Base-by-base conservation (phyloP, 2,888 invertebrate species). In the Euzophera pinguis region DNA sequence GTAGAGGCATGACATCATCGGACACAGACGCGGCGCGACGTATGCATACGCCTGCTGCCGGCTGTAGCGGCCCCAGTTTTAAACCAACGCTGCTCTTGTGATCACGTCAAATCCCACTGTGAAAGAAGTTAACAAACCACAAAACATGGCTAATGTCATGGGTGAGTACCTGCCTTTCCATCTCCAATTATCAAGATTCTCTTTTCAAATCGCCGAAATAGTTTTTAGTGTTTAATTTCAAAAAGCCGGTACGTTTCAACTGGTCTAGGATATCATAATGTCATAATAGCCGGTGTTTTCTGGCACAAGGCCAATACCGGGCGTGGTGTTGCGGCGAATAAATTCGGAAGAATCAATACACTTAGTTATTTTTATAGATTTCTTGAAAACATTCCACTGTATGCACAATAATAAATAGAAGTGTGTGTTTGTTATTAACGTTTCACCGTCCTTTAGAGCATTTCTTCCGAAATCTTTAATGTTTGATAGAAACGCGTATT, bases 141-240 rank as follows among this genome's bases (percentile, higher is more conserved):
- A n/a, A 70, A 83, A 63, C 77, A 89, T 89, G 88, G 72, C 87
- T 61, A 85, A 88, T 73, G 63, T 86, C 60, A 73, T 89, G 73
- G 89, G 89, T 89, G 62, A 86, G 88, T 82, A 56, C 49, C 43
- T 37, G 49, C 47, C 48, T 22, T 22, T 14, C 4, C 29, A 34
- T 1, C n/a, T 6, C 22, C 9, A 27, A 29, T 9, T 32, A 16
- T 10, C 6, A n/a, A 10, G 10, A 32, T 32, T 32, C 8, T 32
- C 3, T 6, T 32, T 8, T 32, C 32, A 1, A 32, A 32, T 32
- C 22, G 5, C 22, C 5, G 8, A 32, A 7, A 7, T 32, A 32
- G 2, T 17, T 32, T 32, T 27, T 32, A 45, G 45, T 16, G 14
- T 34, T 32, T 32, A 29, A 48, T 38, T 49, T 37, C 10, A 58